These are phyloP conservation scores for Troides oblongomaculatus DNA, from an alignment of 2,888 invertebrate species.

Conservation along the genomic window DNA sequence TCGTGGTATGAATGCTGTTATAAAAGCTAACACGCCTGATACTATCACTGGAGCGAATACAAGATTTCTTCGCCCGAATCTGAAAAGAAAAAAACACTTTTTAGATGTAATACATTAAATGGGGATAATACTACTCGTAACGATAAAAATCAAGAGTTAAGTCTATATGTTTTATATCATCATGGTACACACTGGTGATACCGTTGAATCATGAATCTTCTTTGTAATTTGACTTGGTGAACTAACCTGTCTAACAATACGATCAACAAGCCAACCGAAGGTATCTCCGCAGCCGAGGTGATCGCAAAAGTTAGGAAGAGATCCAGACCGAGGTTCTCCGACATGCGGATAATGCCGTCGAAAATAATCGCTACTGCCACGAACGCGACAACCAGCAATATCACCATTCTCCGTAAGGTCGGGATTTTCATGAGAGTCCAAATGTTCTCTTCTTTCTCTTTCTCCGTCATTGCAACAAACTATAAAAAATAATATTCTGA, in stretches of 20 bases:
- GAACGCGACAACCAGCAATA: slow-evolving; percentile 44
- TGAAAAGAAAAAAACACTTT: slow-evolving; percentile 31
- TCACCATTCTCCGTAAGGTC: slow-evolving; percentile 43
- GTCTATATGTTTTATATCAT: no score
- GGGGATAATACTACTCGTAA: no score
- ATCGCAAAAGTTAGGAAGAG: slow-evolving; percentile 58
- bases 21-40: slow-evolving; percentile 42
- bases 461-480: slow-evolving; percentile 23
- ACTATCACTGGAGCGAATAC: slow-evolving; percentile 44
- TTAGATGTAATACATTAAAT: neutral
- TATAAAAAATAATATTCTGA: slow-evolving; percentile 5
- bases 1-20: slow-evolving; percentile 47
- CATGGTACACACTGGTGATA: no score
- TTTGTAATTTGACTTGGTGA: neutral
- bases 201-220: no score
- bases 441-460: slow-evolving; percentile 41
- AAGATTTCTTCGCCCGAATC: slow-evolving; percentile 50
- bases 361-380: slow-evolving; percentile 49
- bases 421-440: slow-evolving; percentile 42
- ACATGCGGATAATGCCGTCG: slow-evolving; percentile 56
- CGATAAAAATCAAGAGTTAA: no score
- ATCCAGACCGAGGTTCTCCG: slow-evolving; percentile 55
- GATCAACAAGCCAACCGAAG: slow-evolving; percentile 43
- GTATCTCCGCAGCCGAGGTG: slow-evolving; percentile 55
- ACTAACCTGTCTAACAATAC: slow-evolving; percentile 44